A percentile compares a stretch with the other conserved stretches of the same genome.
Evolutionary conservation across 2,888 invertebrate genomes (phyloP).

Genomic region (Rhagium mordax): DNA sequence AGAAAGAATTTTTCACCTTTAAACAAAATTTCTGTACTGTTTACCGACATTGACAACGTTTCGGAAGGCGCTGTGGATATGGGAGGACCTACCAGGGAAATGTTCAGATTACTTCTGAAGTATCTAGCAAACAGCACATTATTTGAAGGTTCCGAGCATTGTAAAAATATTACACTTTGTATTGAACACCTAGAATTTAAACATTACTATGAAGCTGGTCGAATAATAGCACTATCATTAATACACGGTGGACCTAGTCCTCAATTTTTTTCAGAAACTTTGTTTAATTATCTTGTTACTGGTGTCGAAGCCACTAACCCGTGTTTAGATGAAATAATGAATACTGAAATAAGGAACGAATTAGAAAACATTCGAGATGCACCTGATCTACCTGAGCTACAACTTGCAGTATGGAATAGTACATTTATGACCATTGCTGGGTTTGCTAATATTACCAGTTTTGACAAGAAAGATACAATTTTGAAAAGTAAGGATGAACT

Average conservation of each 20-base stretch:
- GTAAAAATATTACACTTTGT: conserved; percentile 44
- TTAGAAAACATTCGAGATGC: conserved; percentile 12
- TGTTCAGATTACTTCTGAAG: conserved; percentile 43
- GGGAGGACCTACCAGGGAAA: conserved; percentile 49
- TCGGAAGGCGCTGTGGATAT: conserved; percentile 49
- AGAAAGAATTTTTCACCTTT: conserved; percentile 39
- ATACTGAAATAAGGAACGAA: conserved; percentile 22
- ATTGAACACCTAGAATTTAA: conserved; percentile 25
- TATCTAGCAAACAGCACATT: conserved; percentile 38
- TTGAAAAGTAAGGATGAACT: conserved; percentile 20
- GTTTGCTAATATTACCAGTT: conserved; percentile 32
- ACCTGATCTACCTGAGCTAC: conserved; percentile 34
- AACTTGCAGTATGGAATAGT: conserved; percentile 34
- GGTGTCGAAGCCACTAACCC: conserved; percentile 24
- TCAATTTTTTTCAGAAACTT: conserved; percentile 44
- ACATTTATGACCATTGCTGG: conserved; percentile 33
- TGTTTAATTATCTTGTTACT: conserved; percentile 33
- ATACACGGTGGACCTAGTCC: conserved; percentile 47
- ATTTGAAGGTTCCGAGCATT: conserved; percentile 30
- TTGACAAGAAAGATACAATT: conserved; percentile 36
- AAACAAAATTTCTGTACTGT: conserved; percentile 45
- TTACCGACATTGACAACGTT: conserved; percentile 40
- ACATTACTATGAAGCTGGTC: conserved; percentile 44
- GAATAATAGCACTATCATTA: conserved; percentile 45
- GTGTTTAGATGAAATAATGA: conserved; percentile 35